These are phyloP conservation scores for Fragum fragum DNA, from an alignment of 2,888 invertebrate species.

Conservation along the genomic window DNA sequence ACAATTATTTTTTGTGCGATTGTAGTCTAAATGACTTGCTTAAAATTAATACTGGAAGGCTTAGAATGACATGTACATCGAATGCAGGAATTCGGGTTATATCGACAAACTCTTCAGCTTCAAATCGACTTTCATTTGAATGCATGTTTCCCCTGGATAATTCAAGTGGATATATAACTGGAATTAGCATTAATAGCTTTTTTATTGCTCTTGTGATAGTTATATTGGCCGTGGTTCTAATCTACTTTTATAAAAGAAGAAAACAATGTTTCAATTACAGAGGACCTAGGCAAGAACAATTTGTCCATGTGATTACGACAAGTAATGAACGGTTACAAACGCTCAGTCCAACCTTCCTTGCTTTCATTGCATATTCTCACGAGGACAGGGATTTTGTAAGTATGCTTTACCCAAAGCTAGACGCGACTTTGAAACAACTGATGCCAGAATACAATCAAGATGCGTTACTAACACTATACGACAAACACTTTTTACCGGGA, in stretches of 20 bases:
- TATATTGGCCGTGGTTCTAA: neutral
- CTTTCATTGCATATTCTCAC: conserved; percentile 14
- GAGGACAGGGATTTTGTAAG: conserved; percentile 2
- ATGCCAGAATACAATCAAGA: neutral
- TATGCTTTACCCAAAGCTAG: conserved; percentile 3
- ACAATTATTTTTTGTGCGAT: conserved; percentile 5
- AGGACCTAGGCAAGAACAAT: neutral
- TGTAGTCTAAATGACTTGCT: neutral
- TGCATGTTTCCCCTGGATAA: neutral
- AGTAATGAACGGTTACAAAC: neutral
- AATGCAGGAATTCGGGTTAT: neutral
- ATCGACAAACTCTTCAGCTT: neutral
- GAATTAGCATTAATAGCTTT: too few relatives aligned
- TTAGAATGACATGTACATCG: neutral
- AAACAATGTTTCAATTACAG: too few relatives aligned
- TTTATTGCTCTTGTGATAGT: too few relatives aligned
- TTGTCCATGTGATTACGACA: neutral
- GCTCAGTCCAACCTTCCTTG: neutral
- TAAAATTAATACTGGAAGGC: neutral
- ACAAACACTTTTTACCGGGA: conserved; percentile 11
- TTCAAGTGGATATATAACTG: neutral
- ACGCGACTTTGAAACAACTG: neutral
- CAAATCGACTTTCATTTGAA: neutral
- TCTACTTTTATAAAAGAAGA: conserved; percentile 9
- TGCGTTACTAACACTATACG: neutral